Evolutionary conservation across 2,797 vertebrate genomes (phyloP), one percentile per base, ranked within the genome.

Genomic region (Anableps anableps): DNA sequence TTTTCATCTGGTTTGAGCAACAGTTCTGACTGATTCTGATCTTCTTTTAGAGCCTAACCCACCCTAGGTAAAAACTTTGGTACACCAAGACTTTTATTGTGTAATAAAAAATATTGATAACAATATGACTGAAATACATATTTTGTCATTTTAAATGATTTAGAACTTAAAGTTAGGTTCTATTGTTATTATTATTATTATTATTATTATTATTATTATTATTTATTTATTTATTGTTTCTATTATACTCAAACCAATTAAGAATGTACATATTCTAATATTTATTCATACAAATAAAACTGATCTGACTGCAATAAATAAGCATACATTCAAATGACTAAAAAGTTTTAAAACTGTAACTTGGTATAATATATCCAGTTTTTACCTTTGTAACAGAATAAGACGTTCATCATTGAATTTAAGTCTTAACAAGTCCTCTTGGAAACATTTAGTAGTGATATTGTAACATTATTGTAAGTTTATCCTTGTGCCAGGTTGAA

Each of bases 401-500:
- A 34, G 3, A 38, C 1, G 2, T 19, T 6, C 0, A 17, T 38
- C 19, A 53, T 26, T 53, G 8, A 43, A 43, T 38, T 81, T 9
- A 31, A 64, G 7, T 55, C 45, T 36, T 38, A 38, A 79, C 38
- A 70, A 53, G 36, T 72, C 6, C 34, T 41, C 71, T 9, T 21
- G 31, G 74, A 11, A 38, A 19, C 5, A 17, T 43, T 29, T 31
- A 48, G 51, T 38, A 77, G 45, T 16, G 5, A 58, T 1, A 4
- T 38, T 19, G 11, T 2, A 3, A 5, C 31, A 66, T 66, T 23
- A 36, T 38, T 64, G 36, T 10, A 2, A 21, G 64, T 4, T 75
- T 82, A 60, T 72, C n/a, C 80, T 48, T n/a, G 74, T 14, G 51
- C 31, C 45, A 88, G 80, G 79, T 73, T 86, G 14, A 86, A 92